Evolutionary conservation across 1,140 invertebrate genomes (phyloP), one percentile per base, ranked within the genome.

Genomic region (Olivierus martensii): DNA sequence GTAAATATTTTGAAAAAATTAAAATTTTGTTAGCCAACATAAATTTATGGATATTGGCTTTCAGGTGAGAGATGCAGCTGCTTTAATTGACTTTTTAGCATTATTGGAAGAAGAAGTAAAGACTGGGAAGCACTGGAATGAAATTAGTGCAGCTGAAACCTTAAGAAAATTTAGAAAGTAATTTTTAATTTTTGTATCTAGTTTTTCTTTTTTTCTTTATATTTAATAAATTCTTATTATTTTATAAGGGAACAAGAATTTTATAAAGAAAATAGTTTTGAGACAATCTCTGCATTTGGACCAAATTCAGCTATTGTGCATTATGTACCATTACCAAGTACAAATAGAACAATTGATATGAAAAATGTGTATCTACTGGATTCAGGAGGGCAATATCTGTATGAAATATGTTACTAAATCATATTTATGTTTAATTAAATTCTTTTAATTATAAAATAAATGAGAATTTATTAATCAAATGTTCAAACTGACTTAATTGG

Each of bases 221-320:
- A 22, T 43, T 17, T 43, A 9, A 43, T 22, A 21, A n/a, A 9
- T 15, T 17, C 45, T 28, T 39, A 21, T 34, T 22, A 11, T 46
- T 47, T 19, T 41, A 53, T 35, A 51, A 80, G 77, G 49, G 66
- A 74, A 60, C 79, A 87, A 61, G 72, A 80, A n/a, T 73, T 84
- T 62, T 96, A 81, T 69, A 75, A 90, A 52, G 86, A 87, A 6
- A 73, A 83, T 1, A 96, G 92, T 65, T 99, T 99, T 72, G 71
- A 76, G 12, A 97, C 93, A 0, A 98, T 99, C 44, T 90, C 89
- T 36, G 81, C 84, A 0, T 80, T 79, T 12, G 94, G 93, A 1
- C 75, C 86, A 36, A 87, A 99, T 71, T 90, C 80, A 14, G 89
- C 94, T 10, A 80, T 98, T 12, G 94, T 97, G 62, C 95, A 99